phyloP scores from a whole-genome alignment of 2,113 vertebrate genomes.

The Anoura caudifer region DNA sequence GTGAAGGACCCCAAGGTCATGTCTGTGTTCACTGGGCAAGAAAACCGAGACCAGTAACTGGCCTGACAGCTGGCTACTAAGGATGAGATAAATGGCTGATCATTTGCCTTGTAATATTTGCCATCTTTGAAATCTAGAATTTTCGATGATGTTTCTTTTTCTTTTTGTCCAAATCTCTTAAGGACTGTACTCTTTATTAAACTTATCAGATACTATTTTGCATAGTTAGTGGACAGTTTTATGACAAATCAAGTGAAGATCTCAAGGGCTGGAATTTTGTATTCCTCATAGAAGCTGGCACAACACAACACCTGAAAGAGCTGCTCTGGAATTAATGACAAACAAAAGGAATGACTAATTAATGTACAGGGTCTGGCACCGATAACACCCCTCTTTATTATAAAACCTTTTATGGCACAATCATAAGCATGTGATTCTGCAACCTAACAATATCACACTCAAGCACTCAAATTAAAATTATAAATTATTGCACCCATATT shows the following conservation, averaged over 20 bases:
- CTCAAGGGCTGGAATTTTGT: neutral
- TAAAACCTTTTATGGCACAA: too few relatives aligned
- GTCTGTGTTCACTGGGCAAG: neutral
- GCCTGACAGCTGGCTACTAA: neutral
- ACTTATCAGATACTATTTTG: slow-evolving; percentile 15
- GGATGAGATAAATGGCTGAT: neutral
- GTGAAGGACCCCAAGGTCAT: neutral
- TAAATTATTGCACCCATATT: neutral
- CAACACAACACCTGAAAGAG: neutral
- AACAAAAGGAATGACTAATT: neutral
- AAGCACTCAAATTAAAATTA: too few relatives aligned
- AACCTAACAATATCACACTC: too few relatives aligned
- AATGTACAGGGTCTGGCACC: too few relatives aligned
- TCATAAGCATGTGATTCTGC: too few relatives aligned
- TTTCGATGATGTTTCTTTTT: neutral
- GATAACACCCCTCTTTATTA: too few relatives aligned
- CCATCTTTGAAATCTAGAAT: neutral
- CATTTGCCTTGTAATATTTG: neutral
- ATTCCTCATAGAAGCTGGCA: neutral
- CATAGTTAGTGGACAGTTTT: neutral
- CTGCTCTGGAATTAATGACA: neutral
- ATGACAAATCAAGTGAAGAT: neutral
- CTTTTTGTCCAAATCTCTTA: neutral
- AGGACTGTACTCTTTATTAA: neutral
- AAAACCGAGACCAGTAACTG: neutral